These are phyloP conservation scores for Halcyon malimbica DNA, from an alignment of 2,113 vertebrate species.

Conservation along the genomic window DNA sequence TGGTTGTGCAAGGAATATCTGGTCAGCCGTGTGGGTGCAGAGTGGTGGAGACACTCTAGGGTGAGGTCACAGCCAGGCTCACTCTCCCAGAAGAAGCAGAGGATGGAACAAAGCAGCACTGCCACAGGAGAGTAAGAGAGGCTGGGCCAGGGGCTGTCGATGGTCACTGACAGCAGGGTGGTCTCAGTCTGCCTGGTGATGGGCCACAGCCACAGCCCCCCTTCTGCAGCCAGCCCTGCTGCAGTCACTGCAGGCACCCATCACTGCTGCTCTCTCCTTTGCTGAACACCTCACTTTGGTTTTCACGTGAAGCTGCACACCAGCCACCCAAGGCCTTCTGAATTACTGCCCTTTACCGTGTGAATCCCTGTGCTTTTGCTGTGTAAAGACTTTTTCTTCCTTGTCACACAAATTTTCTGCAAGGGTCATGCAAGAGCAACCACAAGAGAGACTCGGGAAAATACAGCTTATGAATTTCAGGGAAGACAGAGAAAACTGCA, in stretches of 20 bases:
- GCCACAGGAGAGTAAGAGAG: background rate
- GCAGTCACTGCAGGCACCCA: background rate
- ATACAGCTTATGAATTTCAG: background rate
- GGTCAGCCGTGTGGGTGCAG: background rate
- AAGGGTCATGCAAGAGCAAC: background rate
- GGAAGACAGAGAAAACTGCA: background rate
- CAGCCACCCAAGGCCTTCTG: background rate
- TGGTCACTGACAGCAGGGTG: background rate
- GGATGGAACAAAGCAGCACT: background rate
- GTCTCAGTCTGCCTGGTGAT: background rate
- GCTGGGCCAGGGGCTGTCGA: background rate
- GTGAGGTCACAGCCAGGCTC: background rate
- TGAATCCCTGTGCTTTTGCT: background rate
- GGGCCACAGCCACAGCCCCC: fast-evolving
- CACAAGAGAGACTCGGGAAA: background rate
- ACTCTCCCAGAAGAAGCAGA: background rate
- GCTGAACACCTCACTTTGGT: background rate
- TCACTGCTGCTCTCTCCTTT: background rate
- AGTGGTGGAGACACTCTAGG: background rate
- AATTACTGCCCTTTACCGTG: background rate
- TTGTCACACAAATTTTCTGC: background rate
- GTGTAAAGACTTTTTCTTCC: background rate
- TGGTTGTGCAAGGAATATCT: background rate
- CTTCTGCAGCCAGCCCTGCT: background rate
- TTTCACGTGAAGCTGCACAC: background rate